Evolutionary conservation across 2,797 vertebrate species (phyloP).

Genomic region (Semaprochilodus insignis): DNA sequence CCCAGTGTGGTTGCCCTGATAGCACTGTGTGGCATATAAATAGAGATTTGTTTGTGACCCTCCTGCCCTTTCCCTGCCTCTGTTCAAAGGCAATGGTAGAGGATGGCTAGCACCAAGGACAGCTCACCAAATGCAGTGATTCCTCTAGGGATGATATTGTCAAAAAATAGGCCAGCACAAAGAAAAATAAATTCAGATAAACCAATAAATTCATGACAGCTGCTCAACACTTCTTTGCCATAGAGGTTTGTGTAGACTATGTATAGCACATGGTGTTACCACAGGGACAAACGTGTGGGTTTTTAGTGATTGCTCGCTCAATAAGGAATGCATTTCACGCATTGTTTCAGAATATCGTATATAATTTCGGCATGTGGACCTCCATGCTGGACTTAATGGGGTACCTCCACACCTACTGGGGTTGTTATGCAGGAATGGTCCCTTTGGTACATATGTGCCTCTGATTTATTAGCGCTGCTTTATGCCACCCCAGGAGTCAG

Average conservation of each 20-base stretch:
- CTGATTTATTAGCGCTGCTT: conserved; percentile 51
- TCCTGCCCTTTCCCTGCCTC: conserved; percentile 44
- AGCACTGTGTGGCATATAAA: conserved; percentile 46
- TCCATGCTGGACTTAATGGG: conserved; percentile 11
- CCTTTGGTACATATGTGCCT: conserved; percentile 30
- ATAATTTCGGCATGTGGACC: background rate
- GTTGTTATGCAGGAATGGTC: background rate
- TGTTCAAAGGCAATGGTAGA: conserved; percentile 34
- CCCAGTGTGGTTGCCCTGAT: conserved; percentile 16
- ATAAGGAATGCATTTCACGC: conserved; percentile 28
- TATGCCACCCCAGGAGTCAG: conserved; percentile 48
- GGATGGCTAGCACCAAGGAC: conserved; percentile 35
- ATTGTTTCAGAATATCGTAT: background rate
- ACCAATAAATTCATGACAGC: conserved; percentile 38
- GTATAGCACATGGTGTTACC: background rate
- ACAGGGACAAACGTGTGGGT: background rate
- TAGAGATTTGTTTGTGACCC: conserved; percentile 47
- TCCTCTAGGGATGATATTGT: conserved; percentile 39
- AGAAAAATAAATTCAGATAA: conserved; percentile 42
- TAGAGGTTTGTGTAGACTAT: conserved; percentile 3
- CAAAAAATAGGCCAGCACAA: conserved; percentile 17
- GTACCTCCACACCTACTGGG: background rate
- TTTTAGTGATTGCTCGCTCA: conserved; percentile 7
- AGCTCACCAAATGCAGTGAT: conserved; percentile 40
- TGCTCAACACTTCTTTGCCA: conserved; percentile 30